Evolutionary conservation across 2,888 invertebrate genomes (phyloP).

Genomic region (Sphaerophoria rueppellii): DNA sequence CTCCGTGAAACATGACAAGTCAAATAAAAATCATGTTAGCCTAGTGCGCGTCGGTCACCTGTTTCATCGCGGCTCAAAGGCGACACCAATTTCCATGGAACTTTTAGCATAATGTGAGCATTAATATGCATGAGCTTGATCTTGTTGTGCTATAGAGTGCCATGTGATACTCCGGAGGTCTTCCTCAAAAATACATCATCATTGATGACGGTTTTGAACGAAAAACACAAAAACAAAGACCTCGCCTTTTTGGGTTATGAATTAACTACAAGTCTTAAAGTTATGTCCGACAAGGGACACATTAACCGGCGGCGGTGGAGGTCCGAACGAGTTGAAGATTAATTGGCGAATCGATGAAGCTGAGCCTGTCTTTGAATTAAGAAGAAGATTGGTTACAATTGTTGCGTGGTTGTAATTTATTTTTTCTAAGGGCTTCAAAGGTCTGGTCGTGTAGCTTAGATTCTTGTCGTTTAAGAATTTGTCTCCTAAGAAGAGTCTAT

Average conservation of each 20-base stretch:
- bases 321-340: slow-evolving; percentile 50
- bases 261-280: slow-evolving; percentile 60
- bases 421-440: background rate
- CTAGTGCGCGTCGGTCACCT: slow-evolving; percentile 1
- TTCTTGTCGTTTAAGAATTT: background rate
- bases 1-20: slow-evolving; percentile 23
- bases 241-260: slow-evolving; percentile 52
- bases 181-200: slow-evolving; percentile 44
- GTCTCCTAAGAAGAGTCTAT: slow-evolving; percentile 11
- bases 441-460: background rate
- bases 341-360: slow-evolving; percentile 62
- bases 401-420: slow-evolving; percentile 34
- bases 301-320: slow-evolving; percentile 17
- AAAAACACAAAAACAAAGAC: slow-evolving; percentile 33
- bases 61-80: background rate
- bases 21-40: background rate
- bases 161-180: slow-evolving; percentile 37
- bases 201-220: slow-evolving; percentile 11
- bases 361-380: slow-evolving; percentile 22
- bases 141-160: slow-evolving; percentile 37
- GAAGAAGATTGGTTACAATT: slow-evolving; percentile 35
- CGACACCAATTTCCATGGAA: slow-evolving; percentile 1
- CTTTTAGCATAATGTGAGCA: slow-evolving; percentile 50
- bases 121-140: slow-evolving; percentile 63
- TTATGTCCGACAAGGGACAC: slow-evolving; percentile 43